phyloP scores from a whole-genome alignment of 37 sponge, comb jelly and placozoan species.

The Lycopodina hypogea region DNA sequence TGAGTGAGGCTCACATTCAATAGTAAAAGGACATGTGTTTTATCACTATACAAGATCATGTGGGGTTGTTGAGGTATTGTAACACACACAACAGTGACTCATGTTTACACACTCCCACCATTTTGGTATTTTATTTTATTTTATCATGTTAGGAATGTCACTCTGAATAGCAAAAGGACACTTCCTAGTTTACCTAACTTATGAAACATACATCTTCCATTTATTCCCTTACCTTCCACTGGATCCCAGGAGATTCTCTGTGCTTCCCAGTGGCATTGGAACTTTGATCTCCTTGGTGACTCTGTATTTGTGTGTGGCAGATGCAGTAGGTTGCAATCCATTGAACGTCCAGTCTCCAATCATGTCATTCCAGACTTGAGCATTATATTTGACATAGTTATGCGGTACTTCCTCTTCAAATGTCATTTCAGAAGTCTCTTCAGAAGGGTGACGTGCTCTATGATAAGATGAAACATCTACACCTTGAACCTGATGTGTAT shows the following conservation, averaged over 20 bases:
- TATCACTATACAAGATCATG: too few relatives aligned
- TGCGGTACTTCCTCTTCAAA: not conserved
- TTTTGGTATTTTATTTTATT: too few relatives aligned
- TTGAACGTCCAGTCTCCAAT: constrained; percentile 44
- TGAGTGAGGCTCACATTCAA: too few relatives aligned
- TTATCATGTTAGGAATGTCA: too few relatives aligned
- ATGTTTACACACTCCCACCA: too few relatives aligned
- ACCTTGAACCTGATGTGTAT: too few relatives aligned
- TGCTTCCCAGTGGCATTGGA: constrained; percentile 15
- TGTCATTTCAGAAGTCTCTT: too few relatives aligned
- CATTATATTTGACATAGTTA: not conserved
- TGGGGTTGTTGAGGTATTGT: too few relatives aligned
- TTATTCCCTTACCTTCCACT: constrained; percentile 9
- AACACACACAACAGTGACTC: not conserved
- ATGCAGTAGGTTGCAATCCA: not conserved
- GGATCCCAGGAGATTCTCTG: not conserved
- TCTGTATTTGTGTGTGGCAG: not conserved
- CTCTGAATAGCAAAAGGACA: too few relatives aligned
- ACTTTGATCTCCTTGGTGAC: constrained; percentile 19
- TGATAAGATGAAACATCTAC: too few relatives aligned
- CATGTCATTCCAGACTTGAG: constrained; percentile 22
- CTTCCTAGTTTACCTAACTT: not conserved
- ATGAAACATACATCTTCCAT: not conserved
- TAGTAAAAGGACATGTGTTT: too few relatives aligned
- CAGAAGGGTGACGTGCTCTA: too few relatives aligned